Evolutionary conservation across 2,113 vertebrate species (phyloP).

Genomic region (Otocyon megalotis): DNA sequence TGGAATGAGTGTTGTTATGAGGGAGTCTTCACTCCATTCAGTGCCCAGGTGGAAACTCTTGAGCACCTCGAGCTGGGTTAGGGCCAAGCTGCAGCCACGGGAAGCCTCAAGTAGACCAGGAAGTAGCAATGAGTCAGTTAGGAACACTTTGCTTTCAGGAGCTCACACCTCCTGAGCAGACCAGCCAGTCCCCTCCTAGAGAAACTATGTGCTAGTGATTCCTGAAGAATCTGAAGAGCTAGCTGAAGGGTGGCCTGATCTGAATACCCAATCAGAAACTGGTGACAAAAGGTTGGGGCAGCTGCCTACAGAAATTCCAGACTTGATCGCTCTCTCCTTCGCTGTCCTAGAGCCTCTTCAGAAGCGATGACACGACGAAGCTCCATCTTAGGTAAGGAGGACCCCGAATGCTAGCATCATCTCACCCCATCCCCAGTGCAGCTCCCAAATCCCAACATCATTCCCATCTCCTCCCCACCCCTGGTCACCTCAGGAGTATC

Average conservation of each 20-base stretch:
- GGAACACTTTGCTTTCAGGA: background rate
- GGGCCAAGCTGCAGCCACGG: background rate
- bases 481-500: background rate
- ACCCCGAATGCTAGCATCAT: background rate
- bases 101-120: background rate
- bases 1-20: accelerated
- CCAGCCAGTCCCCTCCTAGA: background rate
- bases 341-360: background rate
- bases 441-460: background rate
- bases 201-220: background rate
- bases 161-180: background rate
- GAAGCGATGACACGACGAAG: background rate
- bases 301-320: background rate
- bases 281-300: background rate
- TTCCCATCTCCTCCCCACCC: background rate
- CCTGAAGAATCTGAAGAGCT: background rate
- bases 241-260: background rate
- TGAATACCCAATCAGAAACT: background rate
- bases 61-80: background rate
- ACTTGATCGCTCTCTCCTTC: background rate
- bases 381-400: background rate
- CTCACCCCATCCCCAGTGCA: background rate
- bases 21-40: background rate
- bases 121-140: background rate
- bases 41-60: background rate